Conservation (phyloP, 2,113 vertebrate genomes). For the Tragelaphus strepsiceros region DNA sequence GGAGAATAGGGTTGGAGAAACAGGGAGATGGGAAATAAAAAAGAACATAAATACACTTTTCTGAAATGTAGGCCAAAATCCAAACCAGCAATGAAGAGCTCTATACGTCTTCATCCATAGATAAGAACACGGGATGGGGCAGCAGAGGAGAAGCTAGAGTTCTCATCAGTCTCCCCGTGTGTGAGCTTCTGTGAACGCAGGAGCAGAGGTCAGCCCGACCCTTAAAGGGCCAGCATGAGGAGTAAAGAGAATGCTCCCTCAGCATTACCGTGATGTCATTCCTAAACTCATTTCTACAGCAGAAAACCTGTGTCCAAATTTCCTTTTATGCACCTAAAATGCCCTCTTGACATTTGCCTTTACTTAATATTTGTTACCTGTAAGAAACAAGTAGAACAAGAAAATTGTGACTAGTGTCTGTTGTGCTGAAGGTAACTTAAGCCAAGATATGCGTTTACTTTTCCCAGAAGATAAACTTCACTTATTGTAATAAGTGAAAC, state of each 20-base stretch:
- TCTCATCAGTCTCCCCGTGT: fast-evolving
- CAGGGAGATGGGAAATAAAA: background rate
- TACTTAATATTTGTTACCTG: background rate
- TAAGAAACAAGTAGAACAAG: background rate
- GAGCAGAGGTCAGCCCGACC: background rate
- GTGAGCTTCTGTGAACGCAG: no score
- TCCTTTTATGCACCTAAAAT: background rate
- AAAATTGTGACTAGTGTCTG: background rate
- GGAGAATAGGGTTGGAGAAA: background rate
- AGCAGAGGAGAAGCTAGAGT: background rate
- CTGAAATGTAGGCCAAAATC: background rate
- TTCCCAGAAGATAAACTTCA: background rate
- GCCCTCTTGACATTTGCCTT: background rate
- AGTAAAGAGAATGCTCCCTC: background rate
- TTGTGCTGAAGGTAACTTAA: background rate
- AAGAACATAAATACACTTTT: background rate
- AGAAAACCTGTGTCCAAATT: background rate
- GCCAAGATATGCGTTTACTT: background rate
- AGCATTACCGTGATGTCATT: background rate
- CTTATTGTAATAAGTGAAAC: background rate
- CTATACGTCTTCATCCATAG: background rate
- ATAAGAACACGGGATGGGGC: background rate
- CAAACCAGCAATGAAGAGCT: background rate
- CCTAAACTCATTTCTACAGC: background rate
- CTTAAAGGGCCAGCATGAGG: background rate